These are phyloP conservation scores for Tapirus terrestris DNA, from an alignment of 2,113 vertebrate species.

Conservation along the genomic window DNA sequence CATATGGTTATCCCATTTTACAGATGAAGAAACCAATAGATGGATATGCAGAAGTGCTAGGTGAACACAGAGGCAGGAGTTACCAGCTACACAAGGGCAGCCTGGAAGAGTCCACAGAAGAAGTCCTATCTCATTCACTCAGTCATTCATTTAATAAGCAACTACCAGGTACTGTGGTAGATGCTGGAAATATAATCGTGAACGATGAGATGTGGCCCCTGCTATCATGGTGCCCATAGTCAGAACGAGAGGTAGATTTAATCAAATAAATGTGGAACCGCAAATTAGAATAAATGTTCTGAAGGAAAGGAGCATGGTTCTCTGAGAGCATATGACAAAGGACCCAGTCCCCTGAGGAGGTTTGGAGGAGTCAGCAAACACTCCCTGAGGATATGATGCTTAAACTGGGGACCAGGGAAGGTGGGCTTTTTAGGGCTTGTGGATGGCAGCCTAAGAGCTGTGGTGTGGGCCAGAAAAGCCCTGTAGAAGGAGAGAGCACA, in stretches of 20 bases:
- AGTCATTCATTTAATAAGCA: neutral
- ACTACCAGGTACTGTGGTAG: neutral
- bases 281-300: neutral
- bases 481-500: neutral
- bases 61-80: neutral
- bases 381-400: neutral
- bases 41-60: neutral
- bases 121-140: neutral
- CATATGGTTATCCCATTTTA: neutral
- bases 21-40: neutral
- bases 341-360: neutral
- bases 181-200: neutral
- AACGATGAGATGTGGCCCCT: neutral
- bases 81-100: neutral
- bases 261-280: neutral
- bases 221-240: neutral
- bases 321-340: neutral
- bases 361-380: neutral
- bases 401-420: neutral
- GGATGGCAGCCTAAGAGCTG: neutral
- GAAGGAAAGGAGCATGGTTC: neutral
- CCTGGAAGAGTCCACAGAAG: neutral
- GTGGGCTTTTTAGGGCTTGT: neutral
- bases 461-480: neutral
- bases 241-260: neutral